A percentile compares a stretch with the other conserved stretches of the same genome.
phyloP scores from a whole-genome alignment of 2,888 invertebrate genomes.

The Drosophila incognita region DNA sequence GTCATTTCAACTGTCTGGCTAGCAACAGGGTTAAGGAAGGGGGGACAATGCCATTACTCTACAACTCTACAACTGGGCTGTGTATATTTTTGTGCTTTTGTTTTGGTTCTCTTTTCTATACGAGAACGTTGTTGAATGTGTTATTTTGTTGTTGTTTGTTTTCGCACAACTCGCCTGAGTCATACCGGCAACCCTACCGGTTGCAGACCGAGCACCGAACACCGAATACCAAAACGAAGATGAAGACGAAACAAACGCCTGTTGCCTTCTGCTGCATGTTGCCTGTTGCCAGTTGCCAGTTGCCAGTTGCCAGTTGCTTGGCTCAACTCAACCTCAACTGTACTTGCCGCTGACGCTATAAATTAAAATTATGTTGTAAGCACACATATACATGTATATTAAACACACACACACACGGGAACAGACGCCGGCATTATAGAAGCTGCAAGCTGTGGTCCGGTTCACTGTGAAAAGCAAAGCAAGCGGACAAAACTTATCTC shows the following conservation, averaged over 20 bases:
- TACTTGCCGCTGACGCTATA: conserved; percentile 71
- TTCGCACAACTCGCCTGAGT: conserved; percentile 45
- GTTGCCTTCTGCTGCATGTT: conserved; percentile 29
- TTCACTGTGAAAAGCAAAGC: conserved; percentile 39
- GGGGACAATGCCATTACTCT: conserved; percentile 18
- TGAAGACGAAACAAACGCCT: conserved; percentile 47
- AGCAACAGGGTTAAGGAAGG: conserved; percentile 18
- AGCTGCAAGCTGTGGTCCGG: conserved; percentile 29
- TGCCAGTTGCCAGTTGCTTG: conserved; percentile 10
- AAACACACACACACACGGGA: conserved; percentile 21
- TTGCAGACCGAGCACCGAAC: conserved; percentile 5
- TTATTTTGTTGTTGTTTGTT: background rate
- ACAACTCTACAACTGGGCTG: conserved; percentile 9
- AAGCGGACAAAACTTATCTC: conserved; percentile 5
- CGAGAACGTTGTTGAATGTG: conserved; percentile 23
- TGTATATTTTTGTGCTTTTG: conserved; percentile 77
- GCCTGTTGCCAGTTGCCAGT: background rate
- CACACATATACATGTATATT: conserved; percentile 38
- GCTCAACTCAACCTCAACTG: conserved; percentile 64
- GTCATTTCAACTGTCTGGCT: conserved; percentile 35
- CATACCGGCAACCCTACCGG: conserved; percentile 38
- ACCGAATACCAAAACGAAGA: conserved; percentile 12
- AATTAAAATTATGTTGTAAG: conserved; percentile 80
- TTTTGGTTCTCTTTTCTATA: conserved; percentile 74
- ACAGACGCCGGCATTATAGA: conserved; percentile 47